These are phyloP conservation scores for Phengaris alcon DNA, from an alignment of 2,888 invertebrate species.

Conservation along the genomic window DNA sequence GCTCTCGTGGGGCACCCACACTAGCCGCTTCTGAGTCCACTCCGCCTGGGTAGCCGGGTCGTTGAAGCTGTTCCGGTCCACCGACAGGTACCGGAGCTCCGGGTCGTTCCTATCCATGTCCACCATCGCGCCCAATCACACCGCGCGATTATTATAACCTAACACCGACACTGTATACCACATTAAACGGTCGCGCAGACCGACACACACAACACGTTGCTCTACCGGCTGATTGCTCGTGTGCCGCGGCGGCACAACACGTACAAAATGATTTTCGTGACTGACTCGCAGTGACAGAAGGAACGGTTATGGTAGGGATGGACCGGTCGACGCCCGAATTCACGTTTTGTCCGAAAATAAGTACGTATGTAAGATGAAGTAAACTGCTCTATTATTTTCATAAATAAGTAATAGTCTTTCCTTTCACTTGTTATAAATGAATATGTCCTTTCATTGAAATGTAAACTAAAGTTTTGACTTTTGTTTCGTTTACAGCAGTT, in stretches of 20 bases:
- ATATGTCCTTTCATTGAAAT: not conserved
- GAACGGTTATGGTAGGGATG: constrained; percentile 74
- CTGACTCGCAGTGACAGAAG: constrained; percentile 49
- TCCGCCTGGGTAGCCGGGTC: constrained; percentile 99
- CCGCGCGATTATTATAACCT: constrained; percentile 73
- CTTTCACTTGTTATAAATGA: not conserved
- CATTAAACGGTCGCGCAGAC: constrained; percentile 77
- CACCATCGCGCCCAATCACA: constrained; percentile 80
- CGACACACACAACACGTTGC: constrained; percentile 71
- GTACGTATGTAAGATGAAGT: constrained; percentile 43
- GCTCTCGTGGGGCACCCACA: constrained; percentile 99
- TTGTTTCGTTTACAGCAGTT: not conserved
- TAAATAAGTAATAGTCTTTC: not conserved
- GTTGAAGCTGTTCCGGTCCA: constrained; percentile 96
- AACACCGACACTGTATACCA: constrained; percentile 75
- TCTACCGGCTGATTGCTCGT: constrained; percentile 43
- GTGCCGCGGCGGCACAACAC: constrained; percentile 61
- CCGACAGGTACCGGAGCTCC: constrained; percentile 96
- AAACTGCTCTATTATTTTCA: not conserved
- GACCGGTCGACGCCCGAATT: constrained; percentile 77
- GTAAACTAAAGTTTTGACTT: not conserved
- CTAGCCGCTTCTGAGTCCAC: constrained; percentile 99
- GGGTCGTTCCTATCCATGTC: constrained; percentile 94
- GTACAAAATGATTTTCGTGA: constrained; percentile 69
- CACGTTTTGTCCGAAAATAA: constrained; percentile 55